phyloP scores from a whole-genome alignment of 2,888 invertebrate species.

The Chymomyza fuscimana region DNA sequence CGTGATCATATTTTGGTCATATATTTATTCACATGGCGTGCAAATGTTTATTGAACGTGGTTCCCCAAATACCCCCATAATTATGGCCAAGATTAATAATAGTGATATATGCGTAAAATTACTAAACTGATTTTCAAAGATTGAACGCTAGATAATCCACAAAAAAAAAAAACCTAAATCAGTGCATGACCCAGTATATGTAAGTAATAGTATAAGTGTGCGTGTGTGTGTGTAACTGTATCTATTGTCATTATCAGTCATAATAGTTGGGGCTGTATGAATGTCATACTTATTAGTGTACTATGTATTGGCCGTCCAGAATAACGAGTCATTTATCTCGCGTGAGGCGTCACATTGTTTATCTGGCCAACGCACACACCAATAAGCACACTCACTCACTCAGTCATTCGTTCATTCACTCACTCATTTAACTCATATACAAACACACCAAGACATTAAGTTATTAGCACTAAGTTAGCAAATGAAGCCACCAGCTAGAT shows the following conservation, averaged over 20 bases:
- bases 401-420: too few species aligned
- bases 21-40: not conserved
- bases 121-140: not conserved
- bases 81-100: not conserved
- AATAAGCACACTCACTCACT: slow-evolving; percentile 9
- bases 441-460: slow-evolving; percentile 2
- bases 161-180: not conserved
- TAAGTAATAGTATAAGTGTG: slow-evolving; percentile 31
- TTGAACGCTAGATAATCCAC: slow-evolving; percentile 1
- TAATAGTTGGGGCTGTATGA: not conserved
- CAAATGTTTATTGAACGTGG: not conserved
- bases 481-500: not conserved
- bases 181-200: not conserved
- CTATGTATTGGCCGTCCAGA: not conserved
- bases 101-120: not conserved
- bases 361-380: slow-evolving; percentile 43
- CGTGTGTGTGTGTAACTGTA: slow-evolving; percentile 17
- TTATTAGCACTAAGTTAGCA: slow-evolving; percentile 1
- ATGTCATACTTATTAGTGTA: not conserved
- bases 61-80: not conserved
- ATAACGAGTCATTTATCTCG: slow-evolving; percentile 53
- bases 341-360: slow-evolving; percentile 71
- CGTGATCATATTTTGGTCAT: slow-evolving; percentile 11
- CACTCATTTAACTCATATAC: not conserved
- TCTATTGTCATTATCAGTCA: slow-evolving; percentile 19